Evolutionary conservation across 2,888 invertebrate species (phyloP), one percentile per base, ranked within the genome.

Genomic region (Terebella lapidaria): DNA sequence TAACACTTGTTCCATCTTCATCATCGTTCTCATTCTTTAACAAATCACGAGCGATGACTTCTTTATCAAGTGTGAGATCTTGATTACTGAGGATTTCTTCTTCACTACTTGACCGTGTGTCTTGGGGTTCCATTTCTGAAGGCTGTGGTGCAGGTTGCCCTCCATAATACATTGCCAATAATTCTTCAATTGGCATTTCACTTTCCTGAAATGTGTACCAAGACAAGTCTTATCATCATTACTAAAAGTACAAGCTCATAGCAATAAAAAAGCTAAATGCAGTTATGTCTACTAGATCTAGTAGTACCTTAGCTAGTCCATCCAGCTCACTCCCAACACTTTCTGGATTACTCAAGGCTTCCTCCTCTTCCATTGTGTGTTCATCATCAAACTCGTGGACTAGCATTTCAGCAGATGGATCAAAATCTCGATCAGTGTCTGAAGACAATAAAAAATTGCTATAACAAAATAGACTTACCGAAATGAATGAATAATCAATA

Each of bases 381-480:
- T 96, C 96, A 84, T 96, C 95, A 82, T 96, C 96, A 83, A 92
- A 94, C 82, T 95, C 95, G 86, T 95, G 91, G 67, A 94, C 90
- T 86, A 95, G 89, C 93, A 95, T 93, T 82, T 94, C 94, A 78
- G 92, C 88, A 67, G 92, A 88, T 66, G 94, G 94, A 82, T 94
- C 94, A 84, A 94, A 94, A 74, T 85, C 84, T 59, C 81, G 76
- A 67, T 84, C 83, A 28, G 75, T 77, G 45, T 77, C 78, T 78
- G 64, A 15, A 64, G 61, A n/a, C 54, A 54, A 20, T 18, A 24
- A 35, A 22, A 10, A 22, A 54, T 29, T 29, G 18, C n/a, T 20
- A 1, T 29, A 29, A 25, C n/a, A 20, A 60, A 56, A 20, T 24
- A 3, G 5, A 15, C 4, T n/a, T 35, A 20, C 29, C n/a, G 10